Conservation (phyloP, 92 coral and sea anemone species). For the Virgularia gustaviana region DNA sequence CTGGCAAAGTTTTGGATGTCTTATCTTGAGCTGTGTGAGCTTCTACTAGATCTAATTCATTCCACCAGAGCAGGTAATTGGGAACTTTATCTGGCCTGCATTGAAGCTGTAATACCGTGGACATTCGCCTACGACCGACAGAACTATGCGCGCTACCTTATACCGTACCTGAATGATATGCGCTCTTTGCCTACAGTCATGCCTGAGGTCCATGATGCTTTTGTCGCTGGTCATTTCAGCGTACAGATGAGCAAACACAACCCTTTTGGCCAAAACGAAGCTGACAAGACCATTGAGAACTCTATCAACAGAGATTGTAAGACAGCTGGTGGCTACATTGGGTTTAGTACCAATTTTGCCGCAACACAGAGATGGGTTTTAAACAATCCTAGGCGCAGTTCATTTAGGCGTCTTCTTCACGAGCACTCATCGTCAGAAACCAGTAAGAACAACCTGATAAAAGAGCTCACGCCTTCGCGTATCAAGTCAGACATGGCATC, state of each 20-base stretch:
- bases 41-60: constrained; percentile 22
- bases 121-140: constrained; percentile 21
- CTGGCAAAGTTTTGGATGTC: constrained; percentile 56
- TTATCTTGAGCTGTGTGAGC: constrained; percentile 36
- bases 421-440: constrained; percentile 36
- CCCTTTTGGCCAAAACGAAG: constrained; percentile 52
- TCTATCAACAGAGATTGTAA: constrained; percentile 58
- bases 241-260: constrained; percentile 43
- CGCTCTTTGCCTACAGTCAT: constrained; percentile 39
- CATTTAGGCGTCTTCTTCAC: constrained; percentile 17
- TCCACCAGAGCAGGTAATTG: constrained; percentile 29
- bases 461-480: constrained; percentile 48
- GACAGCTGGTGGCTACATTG: constrained; percentile 53
- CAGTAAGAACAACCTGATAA: constrained; percentile 10
- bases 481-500: constrained; percentile 41
- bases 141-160: constrained; percentile 17
- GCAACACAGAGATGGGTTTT: constrained; percentile 55
- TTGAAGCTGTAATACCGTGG: constrained; percentile 31
- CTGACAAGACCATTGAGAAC: constrained; percentile 52
- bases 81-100: constrained; percentile 34
- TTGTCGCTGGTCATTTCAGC: constrained; percentile 35
- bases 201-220: constrained; percentile 53
- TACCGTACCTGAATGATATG: constrained; percentile 55
- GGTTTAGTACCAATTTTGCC: constrained; percentile 54
- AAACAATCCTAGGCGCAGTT: constrained; percentile 44